Evolutionary conservation across 2,888 invertebrate genomes (phyloP), one percentile per base, ranked within the genome.

Genomic region (Drosophila planitibia): DNA sequence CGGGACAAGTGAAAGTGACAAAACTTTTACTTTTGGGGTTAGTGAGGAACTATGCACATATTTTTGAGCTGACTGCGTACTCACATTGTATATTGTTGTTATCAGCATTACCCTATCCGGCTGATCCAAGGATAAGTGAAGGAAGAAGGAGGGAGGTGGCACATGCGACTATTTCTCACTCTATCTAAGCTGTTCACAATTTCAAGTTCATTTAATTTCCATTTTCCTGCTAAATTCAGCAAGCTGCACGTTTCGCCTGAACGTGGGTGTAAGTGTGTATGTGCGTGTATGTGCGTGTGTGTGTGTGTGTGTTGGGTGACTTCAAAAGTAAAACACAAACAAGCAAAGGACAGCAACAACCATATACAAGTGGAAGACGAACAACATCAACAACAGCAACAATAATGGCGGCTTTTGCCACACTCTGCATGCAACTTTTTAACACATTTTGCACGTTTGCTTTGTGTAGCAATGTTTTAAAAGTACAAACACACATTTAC

Each of bases 191-290:
- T 79, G 63, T 60, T 82, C 71, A 69, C 75, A 75, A 74, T 84
- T 80, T 89, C 72, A 84, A 84, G 89, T 86, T 89, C 82, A 87
- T 87, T 85, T 89, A 69, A 86, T 85, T 85, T 85, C 74, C 77
- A 84, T 87, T 85, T 85, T 77, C 80, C 80, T 68, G 59, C 70
- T 76, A 72, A 75, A 70, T 76, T 62, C 30, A 59, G 68, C 68
- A 76, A 74, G 63, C 62, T 79, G 70, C 71, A 69, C 66, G 71
- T 68, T 63, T 41, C 44, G 37, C 33, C n/a, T 4, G 49, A 22
- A 22, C 25, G 58, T 62, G 41, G 41, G 54, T 58, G 44, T 33
- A 33, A 51, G 25, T 47, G 32, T 30, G 51, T 30, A 54, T 53
- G 28, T 33, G 37, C 54, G 41, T 25, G 33, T 44, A n/a, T 47